Base-by-base conservation (phyloP, 2,113 vertebrate genomes). In the Xyliphius kryptos region DNA sequence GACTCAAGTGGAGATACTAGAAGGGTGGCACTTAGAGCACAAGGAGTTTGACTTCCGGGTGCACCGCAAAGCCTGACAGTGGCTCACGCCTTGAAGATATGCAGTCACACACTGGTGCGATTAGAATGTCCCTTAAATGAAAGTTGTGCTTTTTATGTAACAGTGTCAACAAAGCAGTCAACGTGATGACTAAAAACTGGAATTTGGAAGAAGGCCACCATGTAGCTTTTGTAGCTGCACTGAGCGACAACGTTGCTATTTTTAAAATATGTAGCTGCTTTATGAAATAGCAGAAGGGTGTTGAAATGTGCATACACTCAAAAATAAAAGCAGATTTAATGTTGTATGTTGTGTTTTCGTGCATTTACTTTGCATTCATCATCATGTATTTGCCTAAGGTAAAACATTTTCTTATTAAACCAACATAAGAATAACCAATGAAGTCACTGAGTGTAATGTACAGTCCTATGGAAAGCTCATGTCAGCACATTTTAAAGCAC, bases 1-100 rank as follows among this genome's bases (percentile, higher is more conserved):
- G 77, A 74, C 69, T 75, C 7, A 59, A 81, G 79, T 66, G 68
- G 68, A 76, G 56, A 70, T 73, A 75, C 78, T 76, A 56, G 72
- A 19, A 56, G 75, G 74, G 63, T 53, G 51, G 63, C 38, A 62
- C 58, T 70, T 70, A 60, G 62, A 64, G 68, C 65, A 63, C 49
- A 52, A 67, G 56, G 49, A 67, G 65, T 46, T 65, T 59, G 56
- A 67, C 56, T 67, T 67, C 65, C 65, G 65, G 65, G 56, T 67
- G 48, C 41, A 50, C 46, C 48, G 5, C 44, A 32, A 20, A 58
- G 47, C 48, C 55, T 58, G 55, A 52, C 55, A 51, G 21, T 15
- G 22, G 12, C 59, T 60, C 56, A 60, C 21, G 9, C 38, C 40
- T 51, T 20, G 16, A 46, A 59, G 48, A 40, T 59, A n/a, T 37